Percentiles rank a stretch among this genome's conserved stretches.
These are phyloP conservation scores for Noctua janthina DNA, from an alignment of 2,888 invertebrate species.

Conservation along the genomic window DNA sequence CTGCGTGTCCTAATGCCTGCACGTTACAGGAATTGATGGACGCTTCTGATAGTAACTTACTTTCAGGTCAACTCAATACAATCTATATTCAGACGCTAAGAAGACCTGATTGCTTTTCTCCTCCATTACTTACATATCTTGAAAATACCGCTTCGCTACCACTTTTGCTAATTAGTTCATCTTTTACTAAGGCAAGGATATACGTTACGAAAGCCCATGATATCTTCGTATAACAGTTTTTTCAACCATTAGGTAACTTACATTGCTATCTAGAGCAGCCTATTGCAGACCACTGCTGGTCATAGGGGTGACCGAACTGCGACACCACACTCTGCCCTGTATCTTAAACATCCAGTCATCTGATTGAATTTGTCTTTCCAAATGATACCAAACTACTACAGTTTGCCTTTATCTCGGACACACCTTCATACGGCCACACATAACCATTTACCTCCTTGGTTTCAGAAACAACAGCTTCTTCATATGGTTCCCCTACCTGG, in stretches of 20 bases:
- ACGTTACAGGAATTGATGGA: neutral
- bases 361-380: neutral
- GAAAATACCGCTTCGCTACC: neutral
- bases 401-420: neutral
- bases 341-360: neutral
- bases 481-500: conserved; percentile 88
- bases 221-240: no score
- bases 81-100: neutral
- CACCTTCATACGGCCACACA: neutral
- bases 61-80: neutral
- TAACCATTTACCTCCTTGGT: neutral
- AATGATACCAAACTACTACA: neutral
- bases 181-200: no score
- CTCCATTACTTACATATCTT: neutral
- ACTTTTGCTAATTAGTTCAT: neutral
- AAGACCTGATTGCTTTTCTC: neutral
- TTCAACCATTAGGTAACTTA: no score
- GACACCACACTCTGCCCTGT: neutral
- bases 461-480: conserved; percentile 83
- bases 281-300: neutral
- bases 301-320: neutral
- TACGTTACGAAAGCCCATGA: no score
- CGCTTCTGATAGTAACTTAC: neutral
- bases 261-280: neutral
- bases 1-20: neutral